phyloP scores from a whole-genome alignment of 2,888 invertebrate species.

The Pandemis heparana region DNA sequence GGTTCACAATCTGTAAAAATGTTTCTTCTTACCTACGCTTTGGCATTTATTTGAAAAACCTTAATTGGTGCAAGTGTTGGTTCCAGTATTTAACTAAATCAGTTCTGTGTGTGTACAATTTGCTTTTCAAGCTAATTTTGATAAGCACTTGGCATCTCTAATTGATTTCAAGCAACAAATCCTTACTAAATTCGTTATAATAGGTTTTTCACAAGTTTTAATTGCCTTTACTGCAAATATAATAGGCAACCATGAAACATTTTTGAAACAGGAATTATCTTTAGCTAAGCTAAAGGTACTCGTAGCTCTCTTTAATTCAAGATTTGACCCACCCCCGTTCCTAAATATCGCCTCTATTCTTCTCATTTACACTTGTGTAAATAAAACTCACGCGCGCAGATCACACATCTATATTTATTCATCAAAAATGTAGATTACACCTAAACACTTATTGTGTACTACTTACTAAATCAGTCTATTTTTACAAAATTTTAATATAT shows the following conservation, averaged over 20 bases:
- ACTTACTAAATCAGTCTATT: slow-evolving; percentile 64
- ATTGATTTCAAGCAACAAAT: background rate
- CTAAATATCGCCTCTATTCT: background rate
- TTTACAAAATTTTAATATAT: slow-evolving; percentile 65
- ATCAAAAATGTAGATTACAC: slow-evolving; percentile 53
- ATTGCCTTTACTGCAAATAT: too few species aligned
- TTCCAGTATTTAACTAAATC: background rate
- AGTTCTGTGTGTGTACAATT: background rate
- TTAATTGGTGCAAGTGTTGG: background rate
- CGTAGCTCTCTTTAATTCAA: too few species aligned
- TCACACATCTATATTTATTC: slow-evolving; percentile 59
- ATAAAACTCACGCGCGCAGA: slow-evolving; percentile 47
- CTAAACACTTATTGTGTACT: slow-evolving; percentile 54
- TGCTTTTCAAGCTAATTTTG: slow-evolving; percentile 1
- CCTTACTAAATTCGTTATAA: too few species aligned
- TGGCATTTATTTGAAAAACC: background rate
- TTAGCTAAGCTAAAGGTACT: too few species aligned
- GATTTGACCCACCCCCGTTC: too few species aligned
- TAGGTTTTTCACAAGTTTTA: too few species aligned
- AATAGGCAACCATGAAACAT: too few species aligned
- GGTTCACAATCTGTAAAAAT: too few species aligned
- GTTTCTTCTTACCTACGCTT: too few species aligned
- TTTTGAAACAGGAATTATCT: too few species aligned
- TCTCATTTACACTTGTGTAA: slow-evolving; percentile 29
- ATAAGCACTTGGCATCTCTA: background rate